These are phyloP conservation scores for Puntigrus tetrazona DNA, from an alignment of 2,113 vertebrate species.

Conservation along the genomic window DNA sequence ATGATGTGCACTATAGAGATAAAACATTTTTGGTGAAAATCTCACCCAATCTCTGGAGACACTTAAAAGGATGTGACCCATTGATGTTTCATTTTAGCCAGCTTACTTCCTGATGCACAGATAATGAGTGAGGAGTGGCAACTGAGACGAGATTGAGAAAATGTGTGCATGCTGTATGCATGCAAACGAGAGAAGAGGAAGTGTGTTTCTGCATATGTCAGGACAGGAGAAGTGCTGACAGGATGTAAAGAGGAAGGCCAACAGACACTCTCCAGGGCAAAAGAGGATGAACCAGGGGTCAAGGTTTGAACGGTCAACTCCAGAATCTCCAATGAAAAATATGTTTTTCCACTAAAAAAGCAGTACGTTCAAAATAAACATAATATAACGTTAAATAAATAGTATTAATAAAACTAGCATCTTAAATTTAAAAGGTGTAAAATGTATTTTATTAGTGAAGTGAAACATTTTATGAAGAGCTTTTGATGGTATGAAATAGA, in stretches of 20 bases:
- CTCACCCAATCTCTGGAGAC: conserved; percentile 33
- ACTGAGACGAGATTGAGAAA: not conserved
- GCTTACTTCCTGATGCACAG: conserved; percentile 27
- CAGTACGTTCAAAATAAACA: not conserved
- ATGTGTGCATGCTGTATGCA: not conserved
- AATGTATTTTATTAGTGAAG: not conserved
- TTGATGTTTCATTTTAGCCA: conserved; percentile 8
- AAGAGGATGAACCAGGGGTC: not conserved
- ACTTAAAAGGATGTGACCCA: not conserved
- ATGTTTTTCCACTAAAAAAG: not conserved
- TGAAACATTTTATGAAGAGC: not conserved
- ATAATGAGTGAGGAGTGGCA: conserved; percentile 12
- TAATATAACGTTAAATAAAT: not conserved
- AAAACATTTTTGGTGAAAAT: not conserved
- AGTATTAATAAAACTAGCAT: not conserved
- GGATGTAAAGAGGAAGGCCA: not conserved
- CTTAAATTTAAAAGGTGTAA: not conserved
- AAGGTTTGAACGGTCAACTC: not conserved
- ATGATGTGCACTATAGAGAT: conserved; percentile 6
- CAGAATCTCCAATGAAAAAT: not conserved
- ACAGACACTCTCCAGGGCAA: conserved; percentile 12
- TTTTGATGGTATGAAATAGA: not conserved
- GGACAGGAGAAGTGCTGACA: conserved; percentile 13
- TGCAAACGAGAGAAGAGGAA: conserved; percentile 2
- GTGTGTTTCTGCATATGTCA: conserved; percentile 18